Percentiles rank a stretch among this genome's conserved stretches.
phyloP scores from a whole-genome alignment of 2,888 invertebrate species.

The Parnassius mnemosyne region DNA sequence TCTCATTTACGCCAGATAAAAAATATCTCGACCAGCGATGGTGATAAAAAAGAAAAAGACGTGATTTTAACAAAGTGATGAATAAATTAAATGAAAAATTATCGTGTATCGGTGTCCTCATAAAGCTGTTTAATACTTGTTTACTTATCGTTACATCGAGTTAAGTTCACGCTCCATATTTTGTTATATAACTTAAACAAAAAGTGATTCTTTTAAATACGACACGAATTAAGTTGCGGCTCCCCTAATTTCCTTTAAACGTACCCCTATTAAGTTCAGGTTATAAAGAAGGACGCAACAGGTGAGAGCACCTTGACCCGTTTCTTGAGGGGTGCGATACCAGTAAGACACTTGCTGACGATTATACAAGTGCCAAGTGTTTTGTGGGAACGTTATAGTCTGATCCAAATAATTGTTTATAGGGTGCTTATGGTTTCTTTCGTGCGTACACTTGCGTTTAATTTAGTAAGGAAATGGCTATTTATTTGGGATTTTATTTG shows the following conservation, averaged over 20 bases:
- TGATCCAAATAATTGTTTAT: slow-evolving; percentile 2
- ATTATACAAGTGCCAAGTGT: slow-evolving; percentile 28
- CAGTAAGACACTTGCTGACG: slow-evolving; percentile 35
- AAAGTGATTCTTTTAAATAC: background rate
- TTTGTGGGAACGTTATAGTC: slow-evolving; percentile 19
- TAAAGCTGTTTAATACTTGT: too few relatives aligned
- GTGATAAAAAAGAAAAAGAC: too few relatives aligned
- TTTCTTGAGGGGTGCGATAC: slow-evolving; percentile 62
- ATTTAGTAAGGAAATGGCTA: too few relatives aligned
- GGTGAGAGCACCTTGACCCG: slow-evolving; percentile 69
- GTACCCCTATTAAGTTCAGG: slow-evolving; percentile 27
- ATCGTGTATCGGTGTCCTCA: too few relatives aligned
- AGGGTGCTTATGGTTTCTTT: background rate
- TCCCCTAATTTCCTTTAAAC: slow-evolving; percentile 56
- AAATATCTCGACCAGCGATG: background rate
- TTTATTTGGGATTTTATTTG: too few relatives aligned
- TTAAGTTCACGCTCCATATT: background rate
- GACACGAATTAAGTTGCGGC: slow-evolving; percentile 27
- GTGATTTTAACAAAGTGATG: too few relatives aligned
- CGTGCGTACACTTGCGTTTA: background rate
- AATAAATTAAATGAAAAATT: too few relatives aligned
- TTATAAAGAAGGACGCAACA: slow-evolving; percentile 54
- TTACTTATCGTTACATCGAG: background rate
- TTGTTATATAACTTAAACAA: slow-evolving; percentile 1
- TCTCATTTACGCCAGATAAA: too few relatives aligned